phyloP scores from a whole-genome alignment of 2,888 invertebrate genomes.

The Clanis bilineata region DNA sequence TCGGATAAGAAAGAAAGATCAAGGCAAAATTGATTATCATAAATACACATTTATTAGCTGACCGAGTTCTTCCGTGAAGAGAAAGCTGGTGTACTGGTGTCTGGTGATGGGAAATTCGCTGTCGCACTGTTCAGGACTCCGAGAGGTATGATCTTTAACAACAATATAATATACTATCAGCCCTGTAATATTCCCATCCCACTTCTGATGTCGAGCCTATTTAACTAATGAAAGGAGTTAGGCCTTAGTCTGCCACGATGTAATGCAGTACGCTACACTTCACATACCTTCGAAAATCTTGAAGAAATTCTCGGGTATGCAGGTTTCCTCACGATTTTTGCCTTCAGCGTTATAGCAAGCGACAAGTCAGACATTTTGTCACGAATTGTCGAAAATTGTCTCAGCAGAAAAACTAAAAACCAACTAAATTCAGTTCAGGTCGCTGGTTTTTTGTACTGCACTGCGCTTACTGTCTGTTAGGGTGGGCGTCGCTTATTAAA shows the following conservation, averaged over 20 bases:
- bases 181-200: neutral
- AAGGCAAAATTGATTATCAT: too few species aligned
- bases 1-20: too few species aligned
- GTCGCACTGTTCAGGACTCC: constrained; percentile 76
- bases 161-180: neutral
- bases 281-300: neutral
- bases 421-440: too few species aligned
- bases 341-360: neutral
- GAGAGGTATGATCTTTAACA: constrained; percentile 43
- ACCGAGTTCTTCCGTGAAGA: constrained; percentile 83
- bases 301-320: neutral
- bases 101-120: constrained; percentile 75
- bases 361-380: too few species aligned
- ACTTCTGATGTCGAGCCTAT: neutral
- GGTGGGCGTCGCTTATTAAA: too few species aligned
- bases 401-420: too few species aligned
- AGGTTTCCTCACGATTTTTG: neutral
- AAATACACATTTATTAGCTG: constrained; percentile 56
- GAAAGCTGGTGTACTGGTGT: constrained; percentile 79
- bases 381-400: too few species aligned
- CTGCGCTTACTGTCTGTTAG: too few species aligned
- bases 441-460: too few species aligned
- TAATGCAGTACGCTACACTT: neutral
- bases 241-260: neutral
- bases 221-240: neutral